Conservation (phyloP, 2,113 vertebrate genomes). For the Oreotrochilus melanogaster region DNA sequence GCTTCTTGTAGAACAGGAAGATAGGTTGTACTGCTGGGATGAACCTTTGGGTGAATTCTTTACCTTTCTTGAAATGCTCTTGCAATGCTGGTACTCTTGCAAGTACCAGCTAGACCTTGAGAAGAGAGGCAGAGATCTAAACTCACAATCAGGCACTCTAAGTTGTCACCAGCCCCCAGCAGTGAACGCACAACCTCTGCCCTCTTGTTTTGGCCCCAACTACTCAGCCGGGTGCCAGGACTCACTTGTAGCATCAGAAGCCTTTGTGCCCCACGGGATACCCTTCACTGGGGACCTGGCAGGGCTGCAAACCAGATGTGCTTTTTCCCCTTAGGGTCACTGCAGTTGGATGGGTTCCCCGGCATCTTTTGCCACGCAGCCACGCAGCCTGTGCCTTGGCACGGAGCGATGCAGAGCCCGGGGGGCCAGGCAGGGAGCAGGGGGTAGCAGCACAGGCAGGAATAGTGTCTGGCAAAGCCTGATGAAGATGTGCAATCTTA, state of each 20-base stretch:
- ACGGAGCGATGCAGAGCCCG: neutral
- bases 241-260: accelerated
- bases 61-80: neutral
- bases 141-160: accelerated
- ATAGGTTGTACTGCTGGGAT: accelerated
- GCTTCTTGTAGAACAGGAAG: neutral
- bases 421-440: neutral
- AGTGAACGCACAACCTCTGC: neutral
- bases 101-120: neutral
- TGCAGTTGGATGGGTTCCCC: neutral
- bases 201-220: accelerated
- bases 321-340: neutral
- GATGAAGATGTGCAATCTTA: neutral
- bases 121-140: neutral
- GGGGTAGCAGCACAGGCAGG: neutral
- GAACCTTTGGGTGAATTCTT: neutral
- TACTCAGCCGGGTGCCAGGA: neutral
- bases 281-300: accelerated
- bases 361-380: neutral
- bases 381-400: accelerated
- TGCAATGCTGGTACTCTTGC: too few relatives aligned
- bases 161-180: neutral
- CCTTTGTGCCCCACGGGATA: neutral
- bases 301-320: neutral
- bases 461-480: neutral